Base-by-base conservation (phyloP, 2,113 vertebrate genomes). In the Agapornis roseicollis region DNA sequence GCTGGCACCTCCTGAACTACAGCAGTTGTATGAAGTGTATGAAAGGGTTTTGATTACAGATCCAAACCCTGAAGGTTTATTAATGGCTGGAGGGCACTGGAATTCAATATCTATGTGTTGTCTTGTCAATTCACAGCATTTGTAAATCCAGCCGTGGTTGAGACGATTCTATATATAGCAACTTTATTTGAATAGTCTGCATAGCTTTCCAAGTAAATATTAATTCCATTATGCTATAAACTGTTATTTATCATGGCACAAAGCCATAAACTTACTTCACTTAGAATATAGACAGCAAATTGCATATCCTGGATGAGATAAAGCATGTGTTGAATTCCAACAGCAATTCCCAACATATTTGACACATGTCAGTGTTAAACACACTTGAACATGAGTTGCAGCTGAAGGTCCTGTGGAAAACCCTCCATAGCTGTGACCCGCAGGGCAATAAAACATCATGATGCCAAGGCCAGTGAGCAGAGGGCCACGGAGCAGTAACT, bases 141-240 rank as follows among this genome's bases (percentile, higher is more conserved):
- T 85, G 47, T 82, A 74, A 82, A 85, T 61, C 33, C 89, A 85
- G 63, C 13, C 0, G 35, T 2, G 7, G 55, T 28, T 65, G 80
- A 90, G 88, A 90, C 81, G 71, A 35, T 90, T 95, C 91, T 87
- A 74, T 81, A 89, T 70, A 73, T 90, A 93, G 96, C 70, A 89
- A 66, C 90, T 96, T 93, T 96, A 95, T 98, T 96, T 97, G 95
- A 93, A 96, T 83, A 93, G 92, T 90, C 95, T 80, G 60, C 87
- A 53, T 68, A 85, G 92, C 96, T 95, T 93, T 94, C 97, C 94
- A 93, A 97, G 97, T 98, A 97, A 98, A 98, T 98, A 98, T 97
- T 97, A 98, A 98, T 98, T 97, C 97, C 96, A 96, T 98, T 97
- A 97, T 92, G 91, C 97, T 94, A 91, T 97, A 98, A 97, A 96